Conservation (phyloP, 2,797 vertebrate genomes). For the Cossypha polioptera region DNA sequence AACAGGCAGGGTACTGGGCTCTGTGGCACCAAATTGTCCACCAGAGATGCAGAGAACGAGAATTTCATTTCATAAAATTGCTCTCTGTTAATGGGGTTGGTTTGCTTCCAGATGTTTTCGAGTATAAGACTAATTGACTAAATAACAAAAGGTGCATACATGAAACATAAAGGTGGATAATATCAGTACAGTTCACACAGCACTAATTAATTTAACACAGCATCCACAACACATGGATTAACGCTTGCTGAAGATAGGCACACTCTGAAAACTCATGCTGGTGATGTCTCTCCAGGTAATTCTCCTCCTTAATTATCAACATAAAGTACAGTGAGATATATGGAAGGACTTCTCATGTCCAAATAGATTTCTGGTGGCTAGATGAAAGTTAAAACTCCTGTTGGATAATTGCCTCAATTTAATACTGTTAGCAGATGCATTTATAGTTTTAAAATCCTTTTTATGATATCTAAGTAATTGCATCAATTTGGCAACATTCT, state of each 20-base stretch:
- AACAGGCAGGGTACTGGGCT: fast-evolving
- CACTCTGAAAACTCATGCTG: not conserved
- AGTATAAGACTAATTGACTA: not conserved
- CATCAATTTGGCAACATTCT: constrained; percentile 51
- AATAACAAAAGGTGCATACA: not conserved
- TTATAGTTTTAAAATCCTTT: constrained; percentile 39
- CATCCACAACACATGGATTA: fast-evolving
- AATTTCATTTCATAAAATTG: not conserved
- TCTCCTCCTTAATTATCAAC: not conserved
- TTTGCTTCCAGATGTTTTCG: not conserved
- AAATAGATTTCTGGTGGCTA: constrained; percentile 7
- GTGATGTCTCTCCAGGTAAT: not conserved
- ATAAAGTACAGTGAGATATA: not conserved
- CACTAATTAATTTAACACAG: not conserved
- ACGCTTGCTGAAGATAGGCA: not conserved
- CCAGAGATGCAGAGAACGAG: too few species aligned
- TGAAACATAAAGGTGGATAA: not conserved
- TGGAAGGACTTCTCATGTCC: not conserved
- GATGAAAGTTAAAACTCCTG: constrained; percentile 44
- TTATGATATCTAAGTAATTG: constrained; percentile 61
- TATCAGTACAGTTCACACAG: not conserved
- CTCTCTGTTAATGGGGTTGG: not conserved
- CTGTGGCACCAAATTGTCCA: too few species aligned
- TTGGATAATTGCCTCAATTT: constrained; percentile 51
- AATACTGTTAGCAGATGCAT: constrained; percentile 41